Conservation (phyloP, 2,797 vertebrate genomes). For the Echeneis naucrates region DNA sequence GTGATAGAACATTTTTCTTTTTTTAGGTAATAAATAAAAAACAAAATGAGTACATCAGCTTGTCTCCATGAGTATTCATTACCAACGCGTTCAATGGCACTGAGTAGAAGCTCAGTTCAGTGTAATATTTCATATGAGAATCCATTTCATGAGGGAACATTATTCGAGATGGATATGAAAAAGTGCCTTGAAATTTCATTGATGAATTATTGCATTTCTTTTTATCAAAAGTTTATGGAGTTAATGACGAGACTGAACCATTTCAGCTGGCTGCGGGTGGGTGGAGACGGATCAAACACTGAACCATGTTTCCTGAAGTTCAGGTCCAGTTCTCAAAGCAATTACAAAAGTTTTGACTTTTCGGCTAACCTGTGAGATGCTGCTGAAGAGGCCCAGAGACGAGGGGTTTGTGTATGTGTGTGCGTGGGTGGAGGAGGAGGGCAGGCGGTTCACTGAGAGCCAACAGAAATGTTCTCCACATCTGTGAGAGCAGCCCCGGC, state of each 20-base stretch:
- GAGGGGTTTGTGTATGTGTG: conserved; percentile 1
- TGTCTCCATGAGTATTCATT: conserved; percentile 67
- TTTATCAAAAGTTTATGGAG: conserved; percentile 45
- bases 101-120: conserved; percentile 46
- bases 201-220: conserved; percentile 60
- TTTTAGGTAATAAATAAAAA: conserved; percentile 91
- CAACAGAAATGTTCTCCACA: conserved; percentile 58
- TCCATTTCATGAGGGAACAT: conserved; percentile 55
- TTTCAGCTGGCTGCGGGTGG: neutral
- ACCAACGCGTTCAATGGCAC: conserved; percentile 34
- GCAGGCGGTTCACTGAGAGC: conserved; percentile 32
- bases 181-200: conserved; percentile 38
- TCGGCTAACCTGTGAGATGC: conserved; percentile 29
- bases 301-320: neutral
- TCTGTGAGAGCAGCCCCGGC: conserved; percentile 61
- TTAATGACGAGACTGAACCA: conserved; percentile 31
- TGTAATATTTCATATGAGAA: conserved; percentile 55
- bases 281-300: neutral
- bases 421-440: conserved; percentile 19
- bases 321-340: conserved; percentile 5
- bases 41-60: conserved; percentile 70
- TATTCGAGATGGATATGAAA: conserved; percentile 42
- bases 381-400: conserved; percentile 6
- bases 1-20: conserved; percentile 90
- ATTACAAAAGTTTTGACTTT: neutral